Percentiles rank a stretch among this genome's conserved stretches.
Evolutionary conservation across 1,140 invertebrate genomes (phyloP).

Genomic region (Drosophila leontia): DNA sequence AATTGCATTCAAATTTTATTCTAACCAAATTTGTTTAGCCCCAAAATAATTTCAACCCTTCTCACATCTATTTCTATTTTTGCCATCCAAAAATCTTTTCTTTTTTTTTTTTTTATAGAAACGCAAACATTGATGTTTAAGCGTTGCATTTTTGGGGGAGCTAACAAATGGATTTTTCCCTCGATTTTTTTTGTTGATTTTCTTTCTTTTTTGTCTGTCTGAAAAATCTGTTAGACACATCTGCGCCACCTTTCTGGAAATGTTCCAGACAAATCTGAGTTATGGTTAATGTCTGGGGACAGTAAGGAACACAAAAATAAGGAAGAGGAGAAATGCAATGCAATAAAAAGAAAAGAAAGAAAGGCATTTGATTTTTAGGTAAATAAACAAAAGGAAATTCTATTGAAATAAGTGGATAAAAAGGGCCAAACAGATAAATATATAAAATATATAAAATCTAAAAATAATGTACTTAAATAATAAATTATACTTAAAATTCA

Average conservation of each 20-base stretch:
- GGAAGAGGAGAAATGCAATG: neutral
- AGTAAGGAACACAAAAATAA: neutral
- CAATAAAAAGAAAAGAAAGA: neutral
- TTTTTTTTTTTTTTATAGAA: neutral
- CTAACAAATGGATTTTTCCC: neutral
- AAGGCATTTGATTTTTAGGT: neutral
- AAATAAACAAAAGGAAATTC: neutral
- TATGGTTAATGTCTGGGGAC: conserved; percentile 20
- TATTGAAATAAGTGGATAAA: neutral
- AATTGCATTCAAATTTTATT: conserved; percentile 54
- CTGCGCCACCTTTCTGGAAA: conserved; percentile 21
- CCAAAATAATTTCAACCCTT: conserved; percentile 7
- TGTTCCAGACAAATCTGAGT: conserved; percentile 25
- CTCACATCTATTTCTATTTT: neutral
- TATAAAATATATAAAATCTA: neutral
- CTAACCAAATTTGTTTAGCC: neutral
- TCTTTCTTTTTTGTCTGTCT: conserved; percentile 19
- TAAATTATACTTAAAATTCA: neutral
- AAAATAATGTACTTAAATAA: neutral
- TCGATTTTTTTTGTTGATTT: neutral
- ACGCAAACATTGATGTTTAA: conserved; percentile 2
- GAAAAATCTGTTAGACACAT: conserved; percentile 25
- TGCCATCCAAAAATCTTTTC: neutral
- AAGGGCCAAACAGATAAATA: too few relatives aligned
- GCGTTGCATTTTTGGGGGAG: neutral